Evolutionary conservation across 1,140 invertebrate species (phyloP), one percentile per base, ranked within the genome.

Genomic region (Adoxophyes honmai): DNA sequence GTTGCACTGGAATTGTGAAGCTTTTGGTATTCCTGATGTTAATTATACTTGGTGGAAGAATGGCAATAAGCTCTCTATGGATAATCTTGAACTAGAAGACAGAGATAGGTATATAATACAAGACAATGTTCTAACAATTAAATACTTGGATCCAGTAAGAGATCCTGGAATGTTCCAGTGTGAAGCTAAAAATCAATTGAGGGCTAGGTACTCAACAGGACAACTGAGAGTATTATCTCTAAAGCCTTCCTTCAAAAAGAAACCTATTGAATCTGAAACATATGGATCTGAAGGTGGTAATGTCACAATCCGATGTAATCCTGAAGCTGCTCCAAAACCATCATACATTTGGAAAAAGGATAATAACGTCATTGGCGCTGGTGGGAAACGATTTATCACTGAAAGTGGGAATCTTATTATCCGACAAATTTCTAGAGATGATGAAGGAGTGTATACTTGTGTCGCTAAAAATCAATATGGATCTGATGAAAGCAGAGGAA

Each of bases 91-190:
- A 39, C 69, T 77, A 16, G 91, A 94, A 78, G 94, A 97, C 74
- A 91, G 91, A 55, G 93, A 94, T 68, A 90, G 96, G 36, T 97
- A 96, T 81, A 82, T 91, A 1, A 94, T 98, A 68, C 94, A 94
- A 75, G 96, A 97, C 67, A 98, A 98, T 91, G 94, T 97, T 4
- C 76, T 98, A 11, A 96, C 93, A 33, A 98, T 98, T 36, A 93
- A 92, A 62, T 91, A 93, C 67, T 81, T 98, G 11, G 92, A 96
- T 80, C 91, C 93, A 55, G 92, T 94, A 60, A 90, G 92, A 70
- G 98, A 99, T 90, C 92, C 94, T 57, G 98, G 95, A n/a, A 98
- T 98, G 96, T 99, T 97, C 85, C 97, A 99, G 73, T 99, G 98
- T 84, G 91, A 93, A 73, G 98, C 97, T 0, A 92, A 89, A 60